Conservation (phyloP, 2,888 invertebrate genomes). For the Rhamnusium bicolor region DNA sequence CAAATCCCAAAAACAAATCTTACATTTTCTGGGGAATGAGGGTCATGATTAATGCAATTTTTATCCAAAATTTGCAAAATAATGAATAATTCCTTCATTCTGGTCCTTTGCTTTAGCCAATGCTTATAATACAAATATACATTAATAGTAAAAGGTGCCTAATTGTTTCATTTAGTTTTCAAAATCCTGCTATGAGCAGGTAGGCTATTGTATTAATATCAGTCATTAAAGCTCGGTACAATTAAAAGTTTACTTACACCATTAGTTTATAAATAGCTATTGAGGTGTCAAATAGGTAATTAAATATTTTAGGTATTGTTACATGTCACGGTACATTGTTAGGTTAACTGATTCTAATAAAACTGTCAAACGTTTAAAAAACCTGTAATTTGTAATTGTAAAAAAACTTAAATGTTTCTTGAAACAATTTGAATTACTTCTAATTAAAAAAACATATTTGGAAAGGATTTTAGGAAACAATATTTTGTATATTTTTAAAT, state of each 20-base stretch:
- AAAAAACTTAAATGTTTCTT: no score
- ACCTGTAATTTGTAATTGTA: no score
- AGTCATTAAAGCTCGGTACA: not conserved
- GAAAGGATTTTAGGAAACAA: no score
- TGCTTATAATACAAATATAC: not conserved
- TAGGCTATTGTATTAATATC: not conserved
- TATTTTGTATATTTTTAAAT: no score
- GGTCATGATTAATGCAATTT: no score
- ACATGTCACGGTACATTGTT: not conserved
- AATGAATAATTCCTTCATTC: no score
- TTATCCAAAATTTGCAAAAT: no score
- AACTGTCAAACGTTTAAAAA: not conserved
- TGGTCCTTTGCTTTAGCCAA: no score
- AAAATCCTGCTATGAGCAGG: not conserved
- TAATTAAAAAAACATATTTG: no score
- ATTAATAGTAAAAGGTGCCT: slow-evolving; percentile 2
- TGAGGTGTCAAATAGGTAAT: not conserved
- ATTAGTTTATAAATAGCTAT: not conserved
- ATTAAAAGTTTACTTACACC: not conserved
- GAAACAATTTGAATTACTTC: no score
- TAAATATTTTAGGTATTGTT: not conserved
- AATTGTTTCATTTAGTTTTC: not conserved
- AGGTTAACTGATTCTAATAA: not conserved
- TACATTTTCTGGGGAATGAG: no score
- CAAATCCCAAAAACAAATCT: no score